These are phyloP conservation scores for Notolabrus celidotus DNA, from an alignment of 2,797 vertebrate species.

Conservation along the genomic window DNA sequence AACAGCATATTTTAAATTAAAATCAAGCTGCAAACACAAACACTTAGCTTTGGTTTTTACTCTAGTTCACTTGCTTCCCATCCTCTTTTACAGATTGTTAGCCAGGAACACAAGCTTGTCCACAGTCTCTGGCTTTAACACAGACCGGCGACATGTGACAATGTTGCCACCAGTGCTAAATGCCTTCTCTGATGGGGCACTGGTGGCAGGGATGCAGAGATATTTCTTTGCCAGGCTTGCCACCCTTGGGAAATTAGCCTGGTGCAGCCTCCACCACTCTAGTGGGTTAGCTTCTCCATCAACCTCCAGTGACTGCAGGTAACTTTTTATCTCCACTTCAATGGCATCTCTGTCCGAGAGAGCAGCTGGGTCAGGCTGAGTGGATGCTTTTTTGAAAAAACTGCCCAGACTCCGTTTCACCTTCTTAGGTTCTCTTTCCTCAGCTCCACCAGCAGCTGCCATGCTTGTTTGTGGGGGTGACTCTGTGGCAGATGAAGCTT, in stretches of 20 bases:
- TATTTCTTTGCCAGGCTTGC: slow-evolving; percentile 1
- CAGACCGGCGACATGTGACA: no score
- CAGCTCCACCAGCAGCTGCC: background rate
- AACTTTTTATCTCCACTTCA: slow-evolving; percentile 2
- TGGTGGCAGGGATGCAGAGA: background rate
- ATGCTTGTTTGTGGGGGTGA: background rate
- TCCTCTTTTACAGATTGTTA: background rate
- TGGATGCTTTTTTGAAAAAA: slow-evolving; percentile 14
- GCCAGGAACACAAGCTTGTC: background rate
- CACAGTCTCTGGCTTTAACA: background rate
- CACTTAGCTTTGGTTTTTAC: background rate
- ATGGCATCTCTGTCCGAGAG: slow-evolving; percentile 9
- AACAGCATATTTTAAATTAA: background rate
- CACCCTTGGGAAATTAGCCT: slow-evolving; percentile 11
- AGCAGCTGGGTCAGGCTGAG: slow-evolving; percentile 13
- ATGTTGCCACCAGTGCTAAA: no score
- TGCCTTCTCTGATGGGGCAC: background rate
- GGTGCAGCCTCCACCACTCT: slow-evolving; percentile 6
- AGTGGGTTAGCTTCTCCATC: slow-evolving; percentile 9
- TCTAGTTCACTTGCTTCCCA: background rate
- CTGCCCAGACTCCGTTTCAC: background rate
- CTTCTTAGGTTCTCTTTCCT: background rate
- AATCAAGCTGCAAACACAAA: background rate
- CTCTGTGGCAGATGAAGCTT: no score
- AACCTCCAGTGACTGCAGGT: slow-evolving; percentile 8